Base-by-base conservation (phyloP, 2,113 vertebrate genomes). In the Seriola rivoliana region DNA sequence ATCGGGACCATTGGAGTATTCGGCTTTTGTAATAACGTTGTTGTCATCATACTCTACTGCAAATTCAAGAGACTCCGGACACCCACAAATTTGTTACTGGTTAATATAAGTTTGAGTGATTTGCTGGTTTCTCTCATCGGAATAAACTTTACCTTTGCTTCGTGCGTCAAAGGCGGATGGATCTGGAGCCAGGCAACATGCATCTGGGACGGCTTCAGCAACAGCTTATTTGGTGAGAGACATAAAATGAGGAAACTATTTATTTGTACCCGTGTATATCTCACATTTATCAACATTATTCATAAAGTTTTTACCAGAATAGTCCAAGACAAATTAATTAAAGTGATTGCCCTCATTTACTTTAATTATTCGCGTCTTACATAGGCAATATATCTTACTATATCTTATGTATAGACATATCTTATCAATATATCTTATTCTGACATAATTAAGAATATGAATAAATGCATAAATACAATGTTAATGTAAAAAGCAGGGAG, bases 191-290 rank as follows among this genome's bases (percentile, higher is more conserved):
- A 91, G 21, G 90, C 92, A 42, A 96, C 96, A 55, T 98, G 96
- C 94, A 82, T 93, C 59, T 98, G 97, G 97, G 97, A 97, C 89
- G 97, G 97, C 76, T 98, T 98, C 95, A 96, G 96, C 95, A 96
- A 96, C 96, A 97, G 95, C 86, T 93, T 99, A 55, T 97, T 97
- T 29, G 98, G 98, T 99, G 89, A 95, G 97, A 93, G 4, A 32
- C 12, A 78, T 7, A 60, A 3, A 32, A 36, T 36, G 34, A 36
- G 34, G 34, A 29, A 38, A 38, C 5, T 8, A 38, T 38, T 38
- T 38, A 8, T 4, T 38, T 38, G 1, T 8, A 38, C 38, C 5
- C 40, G 34, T 42, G 40, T 10, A 7, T 42, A 9, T 1, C 40
- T 10, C 8, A 8, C 38, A 36, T n/a, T 23, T 23, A 3, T 54